Evolutionary conservation across 2,888 invertebrate genomes (phyloP).

Genomic region (Matsumyia berberina): DNA sequence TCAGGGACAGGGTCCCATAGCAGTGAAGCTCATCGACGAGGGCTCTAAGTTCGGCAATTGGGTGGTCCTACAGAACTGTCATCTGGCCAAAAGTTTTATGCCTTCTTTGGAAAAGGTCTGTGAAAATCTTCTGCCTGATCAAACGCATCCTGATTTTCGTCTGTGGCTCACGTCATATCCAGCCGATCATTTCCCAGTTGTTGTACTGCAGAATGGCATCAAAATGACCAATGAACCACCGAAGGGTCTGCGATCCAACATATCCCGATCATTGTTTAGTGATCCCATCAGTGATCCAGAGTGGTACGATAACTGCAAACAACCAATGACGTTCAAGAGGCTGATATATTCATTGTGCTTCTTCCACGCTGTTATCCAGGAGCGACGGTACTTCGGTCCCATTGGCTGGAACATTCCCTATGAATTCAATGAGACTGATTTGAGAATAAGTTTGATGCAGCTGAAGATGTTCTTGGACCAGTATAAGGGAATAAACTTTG

Average conservation of each 20-base stretch:
- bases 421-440: constrained; percentile 97
- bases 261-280: constrained; percentile 91
- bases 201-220: constrained; percentile 95
- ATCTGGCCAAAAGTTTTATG: constrained; percentile 98
- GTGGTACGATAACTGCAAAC: constrained; percentile 94
- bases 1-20: constrained; percentile 97
- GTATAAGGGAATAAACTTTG: constrained; percentile 92
- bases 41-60: constrained; percentile 94
- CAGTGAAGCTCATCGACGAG: constrained; percentile 93
- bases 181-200: constrained; percentile 95
- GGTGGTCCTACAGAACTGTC: constrained; percentile 98
- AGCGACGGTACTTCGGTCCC: constrained; percentile 95
- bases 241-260: constrained; percentile 93
- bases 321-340: constrained; percentile 91
- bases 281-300: constrained; percentile 95
- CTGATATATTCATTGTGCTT: constrained; percentile 95
- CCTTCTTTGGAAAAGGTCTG: constrained; percentile 94
- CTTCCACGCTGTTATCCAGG: constrained; percentile 97
- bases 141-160: constrained; percentile 95
- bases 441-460: constrained; percentile 94
- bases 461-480: constrained; percentile 94
- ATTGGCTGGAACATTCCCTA: constrained; percentile 98
- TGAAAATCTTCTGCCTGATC: constrained; percentile 91
- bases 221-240: constrained; percentile 99
- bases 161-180: constrained; percentile 98